phyloP scores from a whole-genome alignment of 37 sponge, comb jelly and placozoan species.

The Ianthella basta region DNA sequence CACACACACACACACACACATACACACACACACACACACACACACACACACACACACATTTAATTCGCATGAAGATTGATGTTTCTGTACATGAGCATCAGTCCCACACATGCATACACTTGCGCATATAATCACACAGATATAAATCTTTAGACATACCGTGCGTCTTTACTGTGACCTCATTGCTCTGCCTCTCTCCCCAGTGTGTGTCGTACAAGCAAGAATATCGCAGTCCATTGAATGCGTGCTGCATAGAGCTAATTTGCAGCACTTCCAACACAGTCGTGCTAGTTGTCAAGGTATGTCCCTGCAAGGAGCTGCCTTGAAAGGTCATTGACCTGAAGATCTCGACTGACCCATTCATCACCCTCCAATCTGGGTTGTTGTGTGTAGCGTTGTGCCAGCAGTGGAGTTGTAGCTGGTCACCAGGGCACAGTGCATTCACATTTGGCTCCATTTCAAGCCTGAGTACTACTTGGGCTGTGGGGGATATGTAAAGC shows the following conservation, averaged over 20 bases:
- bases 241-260: background rate
- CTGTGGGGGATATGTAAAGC: too few species aligned
- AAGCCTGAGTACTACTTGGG: too few species aligned
- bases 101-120: constrained; percentile 9
- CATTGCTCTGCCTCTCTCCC: background rate
- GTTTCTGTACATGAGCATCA: too few species aligned
- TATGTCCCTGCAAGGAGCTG: background rate
- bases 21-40: constrained; percentile 23
- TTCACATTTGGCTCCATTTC: background rate
- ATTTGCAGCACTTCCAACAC: background rate
- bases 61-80: too few species aligned
- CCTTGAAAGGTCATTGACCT: background rate
- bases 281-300: background rate
- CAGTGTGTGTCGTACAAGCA: background rate
- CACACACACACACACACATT: constrained; percentile 34
- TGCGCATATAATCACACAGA: background rate
- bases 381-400: background rate
- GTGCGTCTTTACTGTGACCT: background rate
- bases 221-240: background rate
- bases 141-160: background rate
- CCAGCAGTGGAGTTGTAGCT: background rate
- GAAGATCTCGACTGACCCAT: background rate
- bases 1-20: constrained; percentile 23
- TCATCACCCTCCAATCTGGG: constrained; percentile 6
- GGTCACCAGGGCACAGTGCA: background rate